These are phyloP conservation scores for Tiaroga cobitis DNA, from an alignment of 2,797 vertebrate genomes.

Conservation along the genomic window DNA sequence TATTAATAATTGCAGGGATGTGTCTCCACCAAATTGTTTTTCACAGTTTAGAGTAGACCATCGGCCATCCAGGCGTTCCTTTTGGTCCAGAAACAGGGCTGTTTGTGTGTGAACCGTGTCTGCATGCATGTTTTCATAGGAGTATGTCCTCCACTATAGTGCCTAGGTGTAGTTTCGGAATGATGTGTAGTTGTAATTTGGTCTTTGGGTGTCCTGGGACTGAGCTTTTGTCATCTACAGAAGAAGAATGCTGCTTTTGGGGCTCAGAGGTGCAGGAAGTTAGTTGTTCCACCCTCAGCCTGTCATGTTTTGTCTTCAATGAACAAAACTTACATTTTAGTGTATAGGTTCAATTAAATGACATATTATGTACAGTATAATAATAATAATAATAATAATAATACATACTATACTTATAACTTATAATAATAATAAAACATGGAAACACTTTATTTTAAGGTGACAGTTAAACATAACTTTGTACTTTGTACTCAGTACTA, in stretches of 20 bases:
- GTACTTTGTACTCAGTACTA: no score
- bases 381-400: neutral
- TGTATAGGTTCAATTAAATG: neutral
- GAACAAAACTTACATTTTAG: neutral
- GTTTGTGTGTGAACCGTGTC: conserved; percentile 14
- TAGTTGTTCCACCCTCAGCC: neutral
- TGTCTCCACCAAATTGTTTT: conserved; percentile 66
- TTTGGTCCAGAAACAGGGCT: conserved; percentile 62
- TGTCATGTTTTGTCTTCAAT: neutral
- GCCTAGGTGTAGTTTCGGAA: conserved; percentile 52
- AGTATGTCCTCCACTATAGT: conserved; percentile 54
- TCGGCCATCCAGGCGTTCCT: conserved; percentile 58
- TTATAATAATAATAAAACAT: neutral
- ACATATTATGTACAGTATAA: neutral
- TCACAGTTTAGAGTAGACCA: conserved; percentile 62
- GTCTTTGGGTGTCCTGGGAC: conserved; percentile 58
- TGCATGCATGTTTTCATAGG: conserved; percentile 35
- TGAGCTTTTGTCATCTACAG: conserved; percentile 50
- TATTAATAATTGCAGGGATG: conserved; percentile 72
- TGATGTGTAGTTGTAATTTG: conserved; percentile 68
- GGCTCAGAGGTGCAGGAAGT: neutral
- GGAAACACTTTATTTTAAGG: no score
- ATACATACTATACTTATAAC: neutral
- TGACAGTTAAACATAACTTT: no score
- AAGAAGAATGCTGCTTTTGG: conserved; percentile 10